These are phyloP conservation scores for Acrocephalus arundinaceus DNA, from an alignment of 2,113 vertebrate species.

Conservation along the genomic window DNA sequence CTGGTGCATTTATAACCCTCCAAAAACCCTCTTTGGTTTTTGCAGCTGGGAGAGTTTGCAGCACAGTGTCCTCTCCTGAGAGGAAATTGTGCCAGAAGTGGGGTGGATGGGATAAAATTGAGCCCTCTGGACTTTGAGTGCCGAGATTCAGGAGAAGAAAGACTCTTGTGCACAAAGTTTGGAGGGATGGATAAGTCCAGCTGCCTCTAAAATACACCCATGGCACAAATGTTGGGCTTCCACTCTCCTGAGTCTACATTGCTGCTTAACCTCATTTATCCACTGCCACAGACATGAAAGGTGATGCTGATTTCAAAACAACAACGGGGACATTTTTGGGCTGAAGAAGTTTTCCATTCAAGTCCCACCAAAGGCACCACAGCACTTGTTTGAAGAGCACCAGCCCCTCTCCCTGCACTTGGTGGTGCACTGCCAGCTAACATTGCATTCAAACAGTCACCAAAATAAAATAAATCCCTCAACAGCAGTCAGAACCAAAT, in stretches of 20 bases:
- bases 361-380: background rate
- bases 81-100: background rate
- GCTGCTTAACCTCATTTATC: background rate
- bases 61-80: background rate
- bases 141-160: background rate
- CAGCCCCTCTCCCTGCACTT: background rate
- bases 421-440: background rate
- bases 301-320: background rate
- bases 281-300: background rate
- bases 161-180: fast-evolving
- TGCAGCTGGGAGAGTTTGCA: fast-evolving
- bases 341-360: background rate
- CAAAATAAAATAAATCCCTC: background rate
- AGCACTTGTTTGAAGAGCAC: fast-evolving
- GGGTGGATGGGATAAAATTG: background rate
- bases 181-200: background rate
- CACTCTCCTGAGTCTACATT: background rate
- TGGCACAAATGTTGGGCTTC: background rate
- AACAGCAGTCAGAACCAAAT: background rate
- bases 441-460: background rate
- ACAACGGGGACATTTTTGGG: fast-evolving
- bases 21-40: background rate
- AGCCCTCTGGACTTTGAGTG: background rate
- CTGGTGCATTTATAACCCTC: background rate
- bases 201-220: background rate